Evolutionary conservation across 2,888 invertebrate genomes (phyloP), one percentile per base, ranked within the genome.

Genomic region (Prosapia bicincta): DNA sequence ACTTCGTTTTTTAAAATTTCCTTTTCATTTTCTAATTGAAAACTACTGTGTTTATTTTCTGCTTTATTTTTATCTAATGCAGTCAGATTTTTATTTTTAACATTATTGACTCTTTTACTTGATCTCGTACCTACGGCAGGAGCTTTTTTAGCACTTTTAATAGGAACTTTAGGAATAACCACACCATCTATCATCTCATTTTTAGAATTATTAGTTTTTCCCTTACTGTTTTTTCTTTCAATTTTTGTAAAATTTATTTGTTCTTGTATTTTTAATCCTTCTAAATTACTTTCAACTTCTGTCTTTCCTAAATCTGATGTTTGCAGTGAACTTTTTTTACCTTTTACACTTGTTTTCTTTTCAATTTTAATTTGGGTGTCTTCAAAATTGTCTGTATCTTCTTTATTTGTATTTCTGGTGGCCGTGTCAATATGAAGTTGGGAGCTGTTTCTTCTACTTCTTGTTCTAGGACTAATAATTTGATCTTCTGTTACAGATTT

Each of bases 1-100:
- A n/a, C n/a, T 65, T 74, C 65, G 5, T 65, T 30, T 30, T 30
- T 9, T 30, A 30, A 30, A 30, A 5, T 30, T 6, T 30, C 30
- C 9, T 69, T 26, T 24, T 74, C 74, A 65, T 72, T 20, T n/a
- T 74, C 66, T 24, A 65, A 69, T 20, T 66, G 6, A 9, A 32
- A 25, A 24, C n/a, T 30, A 7, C 30, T 30, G 25, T 68, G 24
- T 26, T 73, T 20, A 65, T 54, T 23, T 20, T 74, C 71, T 20
- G 66, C 38, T 72, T 72, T 43, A 32, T 20, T 75, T 71, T 1
- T 23, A 26, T 71, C n/a, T 5, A 20, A 9, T 6, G 9, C 20
- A 9, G 13, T 5, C 3, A 13, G 54, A 20, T 54, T 54, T 10
- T 3, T 20, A 54, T 2, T 54, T 3, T 3, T 13, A 10, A 9